phyloP scores from a whole-genome alignment of 2,888 invertebrate genomes.

The Hyalella azteca region DNA sequence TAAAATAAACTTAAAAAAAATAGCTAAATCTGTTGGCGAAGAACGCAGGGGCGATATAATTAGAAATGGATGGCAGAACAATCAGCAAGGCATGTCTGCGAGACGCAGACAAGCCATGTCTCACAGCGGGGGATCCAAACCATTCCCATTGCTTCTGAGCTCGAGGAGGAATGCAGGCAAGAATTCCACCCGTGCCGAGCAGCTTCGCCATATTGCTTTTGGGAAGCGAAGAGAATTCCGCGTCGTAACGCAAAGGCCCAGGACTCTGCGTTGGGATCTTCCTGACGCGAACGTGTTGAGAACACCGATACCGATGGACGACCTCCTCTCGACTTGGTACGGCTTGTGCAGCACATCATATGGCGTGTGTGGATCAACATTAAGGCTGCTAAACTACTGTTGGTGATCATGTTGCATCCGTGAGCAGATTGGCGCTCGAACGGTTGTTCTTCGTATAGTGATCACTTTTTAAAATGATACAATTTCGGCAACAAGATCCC shows the following conservation, averaged over 20 bases:
- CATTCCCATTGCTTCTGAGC: conserved; percentile 34
- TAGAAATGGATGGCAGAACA: conserved; percentile 6
- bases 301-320: too few species aligned
- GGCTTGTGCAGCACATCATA: too few species aligned
- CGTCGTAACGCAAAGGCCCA: background rate
- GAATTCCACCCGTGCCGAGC: conserved; percentile 25
- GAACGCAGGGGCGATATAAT: background rate
- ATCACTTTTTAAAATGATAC: too few species aligned
- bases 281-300: too few species aligned
- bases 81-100: conserved; percentile 11
- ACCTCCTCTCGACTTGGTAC: too few species aligned
- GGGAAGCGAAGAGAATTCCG: conserved; percentile 23
- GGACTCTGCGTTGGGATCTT: background rate
- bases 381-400: too few species aligned
- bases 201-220: conserved; percentile 35
- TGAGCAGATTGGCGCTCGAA: too few species aligned
- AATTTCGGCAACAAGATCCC: too few species aligned
- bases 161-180: conserved; percentile 11
- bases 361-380: too few species aligned
- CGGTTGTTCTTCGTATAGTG: too few species aligned
- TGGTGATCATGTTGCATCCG: too few species aligned
- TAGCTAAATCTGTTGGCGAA: background rate
- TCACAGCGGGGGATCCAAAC: conserved; percentile 33
- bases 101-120: conserved; percentile 32
- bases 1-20: conserved; percentile 5